Evolutionary conservation across 2,113 vertebrate species (phyloP), one percentile per base, ranked within the genome.

Genomic region (Serinus canaria): DNA sequence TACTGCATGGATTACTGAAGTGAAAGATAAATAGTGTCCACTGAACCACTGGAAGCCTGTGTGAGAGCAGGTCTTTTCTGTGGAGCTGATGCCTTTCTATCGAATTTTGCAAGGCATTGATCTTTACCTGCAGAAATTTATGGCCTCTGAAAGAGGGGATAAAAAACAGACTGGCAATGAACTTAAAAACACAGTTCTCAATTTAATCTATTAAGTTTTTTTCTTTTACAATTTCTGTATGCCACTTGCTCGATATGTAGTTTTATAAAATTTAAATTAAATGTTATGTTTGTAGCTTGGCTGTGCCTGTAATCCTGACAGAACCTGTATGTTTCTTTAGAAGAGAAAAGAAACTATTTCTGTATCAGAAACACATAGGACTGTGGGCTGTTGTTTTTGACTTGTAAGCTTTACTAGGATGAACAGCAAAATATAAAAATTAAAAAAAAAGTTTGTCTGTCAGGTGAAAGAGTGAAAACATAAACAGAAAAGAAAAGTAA

Each of bases 71-170:
- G 28, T 90, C 62, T 85, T 90, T 83, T 60, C 0, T 0, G 37
- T 37, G 37, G 31, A 90, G 67, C 53, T 41, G 75, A 39, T 88
- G n/a, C 37, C 31, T 78, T 59, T 92, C 52, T 77, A 6, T 50
- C 75, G 79, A 90, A 83, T 88, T 87, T 85, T 92, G 50, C 50
- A 66, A 27, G n/a, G 35, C 85, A 77, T 70, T 87, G 60, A 80
- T 91, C 91, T 69, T 87, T 60, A 76, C 82, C 59, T 83, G 35
- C 31, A 73, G 72, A 66, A 63, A 82, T 92, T 90, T 94, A 83
- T 58, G 60, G 76, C 22, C 56, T 72, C 49, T 84, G 83, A 92
- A 92, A 81, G n/a, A 53, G 44, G 19, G 41, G 33, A 31, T 75
- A 55, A 94, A 91, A 90, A 89, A 30, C 58, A 83, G 28, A 6